Evolutionary conservation across 1,140 invertebrate genomes (phyloP).

Genomic region (Rhagoletis zephyria): DNA sequence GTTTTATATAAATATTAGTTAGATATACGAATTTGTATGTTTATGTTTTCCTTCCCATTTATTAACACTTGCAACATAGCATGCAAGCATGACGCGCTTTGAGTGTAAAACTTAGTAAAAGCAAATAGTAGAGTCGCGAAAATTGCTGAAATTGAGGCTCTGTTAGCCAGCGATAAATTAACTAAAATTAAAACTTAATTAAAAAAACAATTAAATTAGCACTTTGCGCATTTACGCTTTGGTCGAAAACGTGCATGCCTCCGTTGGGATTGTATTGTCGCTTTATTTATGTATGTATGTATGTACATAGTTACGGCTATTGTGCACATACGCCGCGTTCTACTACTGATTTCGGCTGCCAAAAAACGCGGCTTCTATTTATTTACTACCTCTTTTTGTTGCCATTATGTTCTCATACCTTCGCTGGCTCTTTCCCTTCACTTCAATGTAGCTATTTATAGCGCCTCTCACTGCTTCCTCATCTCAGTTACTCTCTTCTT

Average conservation of each 20-base stretch:
- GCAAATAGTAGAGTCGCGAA: not conserved
- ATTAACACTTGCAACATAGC: slow-evolving; percentile 3
- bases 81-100: not conserved
- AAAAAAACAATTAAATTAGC: slow-evolving; percentile 23
- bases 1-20: not conserved
- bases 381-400: too few species aligned
- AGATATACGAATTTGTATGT: too few species aligned
- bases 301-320: not conserved
- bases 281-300: too few species aligned
- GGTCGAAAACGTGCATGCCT: too few species aligned
- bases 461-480: too few species aligned
- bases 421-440: too few species aligned
- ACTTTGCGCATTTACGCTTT: not conserved
- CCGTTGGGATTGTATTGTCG: too few species aligned
- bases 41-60: not conserved
- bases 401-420: too few species aligned
- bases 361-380: too few species aligned
- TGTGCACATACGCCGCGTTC: not conserved
- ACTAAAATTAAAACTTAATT: not conserved
- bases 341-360: too few species aligned
- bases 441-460: too few species aligned
- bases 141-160: not conserved
- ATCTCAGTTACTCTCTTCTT: too few species aligned
- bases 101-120: not conserved
- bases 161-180: not conserved